Evolutionary conservation across 1,140 invertebrate genomes (phyloP), one percentile per base, ranked within the genome.

Genomic region (Anastrepha obliqua): DNA sequence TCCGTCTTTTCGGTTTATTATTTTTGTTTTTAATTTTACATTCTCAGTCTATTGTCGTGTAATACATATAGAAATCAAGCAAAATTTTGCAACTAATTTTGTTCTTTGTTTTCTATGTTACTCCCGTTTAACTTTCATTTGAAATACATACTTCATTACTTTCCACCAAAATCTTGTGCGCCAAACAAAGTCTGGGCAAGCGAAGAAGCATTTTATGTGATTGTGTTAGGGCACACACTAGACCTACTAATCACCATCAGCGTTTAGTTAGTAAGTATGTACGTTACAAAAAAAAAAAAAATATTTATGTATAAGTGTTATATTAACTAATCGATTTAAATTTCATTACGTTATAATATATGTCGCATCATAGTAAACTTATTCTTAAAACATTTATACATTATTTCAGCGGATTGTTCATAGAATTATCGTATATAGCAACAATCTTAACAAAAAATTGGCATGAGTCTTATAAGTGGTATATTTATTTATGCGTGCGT

Each of bases 1-100:
- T 42, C 29, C 29, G 29, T 29, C 29, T 29, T 29, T 29, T 29
- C 29, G 29, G 29, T 29, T 29, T 29, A n/a, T 62, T 15, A 17
- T 62, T 62, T n/a, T 62, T 17, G 13, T 5, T 62, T 62, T 62
- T 17, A 9, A 0, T 55, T 47, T 13, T 47, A 51, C 20, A 58
- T 86, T 42, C 65, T 88, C 87, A 88, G 87, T 88, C 87, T 88
- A 86, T 88, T 88, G 85, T 85, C 44, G 87, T 85, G 74, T 62
- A 86, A 60, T 86, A 74, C 59, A 86, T 51, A 74, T 51, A 70
- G 11, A 11, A 70, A 70, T 70, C 65, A 29, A 70, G 65, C 65
- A 5, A 29, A 0, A 39, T 29, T 65, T 17, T 62, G 60, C 60
- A 9, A 62, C 13, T 17, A n/a, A 17, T 62, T 62, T 62, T 62